These are phyloP conservation scores for Trichonephila clavata DNA, from an alignment of 1,140 invertebrate species.

Conservation along the genomic window DNA sequence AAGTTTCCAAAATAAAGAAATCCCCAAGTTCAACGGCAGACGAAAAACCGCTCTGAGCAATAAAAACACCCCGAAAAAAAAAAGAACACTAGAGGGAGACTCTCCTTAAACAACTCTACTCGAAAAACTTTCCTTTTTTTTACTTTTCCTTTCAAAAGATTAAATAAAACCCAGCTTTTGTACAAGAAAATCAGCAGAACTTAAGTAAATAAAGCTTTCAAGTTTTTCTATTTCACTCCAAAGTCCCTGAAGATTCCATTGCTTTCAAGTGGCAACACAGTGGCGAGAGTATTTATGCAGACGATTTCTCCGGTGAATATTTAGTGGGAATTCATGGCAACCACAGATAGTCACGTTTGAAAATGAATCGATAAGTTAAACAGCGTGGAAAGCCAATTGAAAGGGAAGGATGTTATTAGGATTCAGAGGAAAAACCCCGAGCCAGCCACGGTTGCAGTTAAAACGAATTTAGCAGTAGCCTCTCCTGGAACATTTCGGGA, in stretches of 20 bases:
- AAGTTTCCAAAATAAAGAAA: neutral
- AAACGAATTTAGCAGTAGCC: slow-evolving; percentile 9
- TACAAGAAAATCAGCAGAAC: neutral
- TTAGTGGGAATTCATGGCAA: neutral
- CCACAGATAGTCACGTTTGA: slow-evolving; percentile 49
- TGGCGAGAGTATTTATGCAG: slow-evolving; percentile 43
- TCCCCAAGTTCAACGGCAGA: neutral
- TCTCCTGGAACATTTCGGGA: neutral
- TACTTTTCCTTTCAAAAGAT: neutral
- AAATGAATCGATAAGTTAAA: slow-evolving; percentile 59
- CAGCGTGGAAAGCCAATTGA: slow-evolving; percentile 35
- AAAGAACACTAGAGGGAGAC: neutral
- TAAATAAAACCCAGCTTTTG: neutral
- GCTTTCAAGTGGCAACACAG: slow-evolving; percentile 30
- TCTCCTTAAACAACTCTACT: neutral
- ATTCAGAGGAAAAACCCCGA: slow-evolving; percentile 14
- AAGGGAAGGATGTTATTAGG: slow-evolving; percentile 41
- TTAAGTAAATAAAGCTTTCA: neutral
- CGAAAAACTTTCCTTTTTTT: neutral
- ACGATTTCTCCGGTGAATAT: slow-evolving; percentile 25
- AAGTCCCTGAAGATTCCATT: neutral
- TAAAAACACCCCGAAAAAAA: neutral
- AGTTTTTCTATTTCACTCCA: neutral
- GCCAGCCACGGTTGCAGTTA: neutral
- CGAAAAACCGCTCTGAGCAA: neutral